Evolutionary conservation across 2,888 invertebrate genomes (phyloP), one percentile per base, ranked within the genome.

Genomic region (Nephrotoma guestfalica): DNA sequence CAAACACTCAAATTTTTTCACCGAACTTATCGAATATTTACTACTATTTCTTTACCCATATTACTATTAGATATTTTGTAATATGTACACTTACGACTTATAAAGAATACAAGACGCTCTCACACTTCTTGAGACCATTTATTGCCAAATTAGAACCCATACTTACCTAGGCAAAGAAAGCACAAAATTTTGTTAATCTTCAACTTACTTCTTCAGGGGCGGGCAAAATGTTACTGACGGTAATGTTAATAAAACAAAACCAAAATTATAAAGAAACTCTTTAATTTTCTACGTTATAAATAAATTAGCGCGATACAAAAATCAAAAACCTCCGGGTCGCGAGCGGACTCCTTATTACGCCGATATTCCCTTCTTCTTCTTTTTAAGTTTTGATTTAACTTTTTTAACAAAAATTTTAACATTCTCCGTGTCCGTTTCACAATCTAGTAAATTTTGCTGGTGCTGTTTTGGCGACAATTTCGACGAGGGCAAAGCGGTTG

Each of bases 331-430:
- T 13, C 13, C 84, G 30, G 30, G 2, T 30, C 41, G 4, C 13
- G 15, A 18, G 4, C 30, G 15, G 30, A 41, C 9, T 18, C 9
- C 15, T 15, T 30, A 30, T 30, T 45, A 30, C 30, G 30, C 2
- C 30, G 42, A 43, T 6, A 86, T 86, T 85, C 88, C 51, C 11
- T 87, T 86, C 86, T 89, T 89, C 71, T 89, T 89, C 87, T 91
- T 90, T 88, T 90, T 90, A 86, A 90, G 87, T 88, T 91, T 91
- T 41, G 89, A 89, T 87, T 90, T 91, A 18, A 90, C 89, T 88
- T 90, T 90, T 42, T 89, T 90, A 41, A 89, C 90, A 51, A 90
- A 87, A 86, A 85, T 85, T 71, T 86, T 87, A 30, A 84, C 41
- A 45, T 84, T 86, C 43, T 86, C 83, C 6, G 15, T 57, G 13